These are phyloP conservation scores for Eurosta solidaginis DNA, from an alignment of 1,140 invertebrate genomes.

Conservation along the genomic window DNA sequence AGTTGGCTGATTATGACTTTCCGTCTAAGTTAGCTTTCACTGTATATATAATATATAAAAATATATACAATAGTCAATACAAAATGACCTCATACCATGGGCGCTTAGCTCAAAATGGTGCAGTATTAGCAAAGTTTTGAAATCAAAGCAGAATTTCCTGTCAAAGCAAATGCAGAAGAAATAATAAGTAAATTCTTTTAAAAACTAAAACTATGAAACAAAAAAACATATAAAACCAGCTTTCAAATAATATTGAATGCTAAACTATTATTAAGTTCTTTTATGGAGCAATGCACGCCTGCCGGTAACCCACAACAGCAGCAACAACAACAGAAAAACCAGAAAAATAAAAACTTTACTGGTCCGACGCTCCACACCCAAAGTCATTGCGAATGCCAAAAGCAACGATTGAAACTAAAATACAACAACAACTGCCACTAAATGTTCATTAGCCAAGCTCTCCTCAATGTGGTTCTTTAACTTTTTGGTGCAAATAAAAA, in stretches of 20 bases:
- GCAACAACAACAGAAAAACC: neutral
- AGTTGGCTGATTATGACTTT: too few species aligned
- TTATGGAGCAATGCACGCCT: constrained; percentile 24
- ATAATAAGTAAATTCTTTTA: neutral
- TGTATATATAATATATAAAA: too few species aligned
- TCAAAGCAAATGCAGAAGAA: neutral
- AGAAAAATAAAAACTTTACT: neutral
- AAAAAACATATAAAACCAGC: neutral
- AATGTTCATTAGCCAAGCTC: constrained; percentile 4
- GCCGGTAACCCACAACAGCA: constrained; percentile 4
- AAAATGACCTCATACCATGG: too few species aligned
- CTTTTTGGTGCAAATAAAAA: neutral
- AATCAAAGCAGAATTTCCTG: too few species aligned
- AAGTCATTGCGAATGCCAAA: constrained; percentile 1
- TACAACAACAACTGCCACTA: neutral
- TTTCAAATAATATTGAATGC: neutral
- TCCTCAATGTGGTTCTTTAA: constrained; percentile 13
- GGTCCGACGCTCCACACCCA: constrained; percentile 1
- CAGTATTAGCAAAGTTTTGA: too few species aligned
- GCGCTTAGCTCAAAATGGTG: too few species aligned
- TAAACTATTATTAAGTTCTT: constrained; percentile 21
- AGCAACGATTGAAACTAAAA: neutral
- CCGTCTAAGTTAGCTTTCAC: too few species aligned
- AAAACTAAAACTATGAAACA: neutral
- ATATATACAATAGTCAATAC: too few species aligned